Evolutionary conservation across 2,113 vertebrate species (phyloP).

Genomic region (Alosa alosa): DNA sequence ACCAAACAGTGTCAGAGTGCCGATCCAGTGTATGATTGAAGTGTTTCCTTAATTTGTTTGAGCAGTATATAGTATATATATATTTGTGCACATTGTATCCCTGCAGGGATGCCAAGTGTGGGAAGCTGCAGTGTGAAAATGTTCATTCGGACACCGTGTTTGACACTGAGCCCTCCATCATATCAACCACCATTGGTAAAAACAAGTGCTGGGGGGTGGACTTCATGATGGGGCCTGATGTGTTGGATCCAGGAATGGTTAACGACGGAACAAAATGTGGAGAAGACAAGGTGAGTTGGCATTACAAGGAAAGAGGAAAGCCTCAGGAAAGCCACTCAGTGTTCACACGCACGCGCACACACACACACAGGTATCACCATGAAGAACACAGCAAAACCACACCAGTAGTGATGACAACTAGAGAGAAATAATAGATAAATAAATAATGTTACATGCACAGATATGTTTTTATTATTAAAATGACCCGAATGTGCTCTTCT

Average conservation of each 20-base stretch:
- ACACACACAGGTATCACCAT: too few species aligned
- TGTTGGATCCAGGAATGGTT: slow-evolving; percentile 96
- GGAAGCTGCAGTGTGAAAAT: slow-evolving; percentile 96
- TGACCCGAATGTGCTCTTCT: background rate
- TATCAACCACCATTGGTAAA: slow-evolving; percentile 72
- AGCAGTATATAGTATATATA: too few species aligned
- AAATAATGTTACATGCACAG: background rate
- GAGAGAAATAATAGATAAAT: background rate
- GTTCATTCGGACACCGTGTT: slow-evolving; percentile 79
- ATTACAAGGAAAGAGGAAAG: background rate
- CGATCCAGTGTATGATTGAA: too few species aligned
- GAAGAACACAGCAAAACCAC: background rate
- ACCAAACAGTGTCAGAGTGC: too few species aligned
- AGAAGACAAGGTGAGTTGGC: slow-evolving; percentile 78
- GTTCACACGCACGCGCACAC: too few species aligned
- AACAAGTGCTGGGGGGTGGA: slow-evolving; percentile 89
- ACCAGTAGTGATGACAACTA: background rate
- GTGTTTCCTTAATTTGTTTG: too few species aligned
- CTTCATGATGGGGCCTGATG: slow-evolving; percentile 90
- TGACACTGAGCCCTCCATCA: slow-evolving; percentile 85
- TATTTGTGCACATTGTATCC: too few species aligned
- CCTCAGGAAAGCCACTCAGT: too few species aligned
- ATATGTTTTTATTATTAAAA: too few species aligned
- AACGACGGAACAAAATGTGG: slow-evolving; percentile 91
- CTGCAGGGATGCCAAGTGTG: slow-evolving; percentile 72